phyloP scores from a whole-genome alignment of 37 sponge, comb jelly and placozoan genomes.

The Sycon ciliatum region DNA sequence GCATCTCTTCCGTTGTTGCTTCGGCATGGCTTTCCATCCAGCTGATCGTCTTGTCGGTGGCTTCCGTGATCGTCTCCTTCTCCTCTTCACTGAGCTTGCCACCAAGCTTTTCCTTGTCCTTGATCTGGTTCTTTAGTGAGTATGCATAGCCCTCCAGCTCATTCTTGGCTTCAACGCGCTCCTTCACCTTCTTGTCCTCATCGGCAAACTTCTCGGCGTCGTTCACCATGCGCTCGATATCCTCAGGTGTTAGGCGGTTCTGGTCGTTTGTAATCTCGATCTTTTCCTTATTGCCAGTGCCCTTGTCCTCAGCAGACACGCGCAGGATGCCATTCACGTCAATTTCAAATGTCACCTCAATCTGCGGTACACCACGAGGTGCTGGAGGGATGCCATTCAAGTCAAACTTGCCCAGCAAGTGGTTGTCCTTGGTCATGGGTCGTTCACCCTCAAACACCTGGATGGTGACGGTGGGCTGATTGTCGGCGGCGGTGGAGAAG shows the following conservation, averaged over 20 bases:
- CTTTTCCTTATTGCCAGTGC: conserved; percentile 78
- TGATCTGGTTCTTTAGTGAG: conserved; percentile 84
- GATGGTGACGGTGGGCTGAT: conserved; percentile 97
- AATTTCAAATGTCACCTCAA: conserved; percentile 98
- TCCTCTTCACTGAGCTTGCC: conserved; percentile 84
- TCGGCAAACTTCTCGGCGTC: conserved; percentile 97
- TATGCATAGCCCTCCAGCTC: conserved; percentile 88
- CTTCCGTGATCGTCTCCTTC: conserved; percentile 64
- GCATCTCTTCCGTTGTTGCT: conserved; percentile 65
- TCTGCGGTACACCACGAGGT: conserved; percentile 93
- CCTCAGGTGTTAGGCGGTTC: conserved; percentile 88
- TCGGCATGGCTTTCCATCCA: conserved; percentile 78
- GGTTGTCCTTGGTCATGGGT: conserved; percentile 98
- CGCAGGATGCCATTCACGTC: conserved; percentile 94
- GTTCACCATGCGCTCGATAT: conserved; percentile 91
- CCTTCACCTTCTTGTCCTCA: conserved; percentile 88
- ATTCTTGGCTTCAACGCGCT: conserved; percentile 77
- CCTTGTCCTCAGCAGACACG: conserved; percentile 97
- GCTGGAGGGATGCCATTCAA: conserved; percentile 95
- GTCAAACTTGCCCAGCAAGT: conserved; percentile 91
- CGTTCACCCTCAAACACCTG: conserved; percentile 98
- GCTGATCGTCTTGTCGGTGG: conserved; percentile 71
- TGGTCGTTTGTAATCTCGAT: conserved; percentile 97
- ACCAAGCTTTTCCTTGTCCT: conserved; percentile 86
- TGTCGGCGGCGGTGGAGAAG: conserved; percentile 95